Evolutionary conservation across 2,888 invertebrate species (phyloP).

Genomic region (Bombylius discolor): DNA sequence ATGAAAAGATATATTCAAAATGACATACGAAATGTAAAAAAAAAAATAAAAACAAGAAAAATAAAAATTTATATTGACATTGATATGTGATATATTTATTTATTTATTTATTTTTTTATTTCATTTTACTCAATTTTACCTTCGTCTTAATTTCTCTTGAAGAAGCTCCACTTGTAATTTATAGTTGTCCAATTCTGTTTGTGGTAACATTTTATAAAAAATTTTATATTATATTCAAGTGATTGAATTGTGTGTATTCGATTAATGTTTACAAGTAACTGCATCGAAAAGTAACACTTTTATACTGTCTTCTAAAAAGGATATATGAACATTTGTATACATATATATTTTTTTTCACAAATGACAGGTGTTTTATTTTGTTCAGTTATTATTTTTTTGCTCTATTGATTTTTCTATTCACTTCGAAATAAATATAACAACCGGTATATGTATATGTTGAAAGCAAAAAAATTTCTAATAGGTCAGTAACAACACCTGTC

Average conservation of each 20-base stretch:
- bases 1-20: not conserved
- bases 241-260: not conserved
- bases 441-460: too few relatives aligned
- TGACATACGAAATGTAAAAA: not conserved
- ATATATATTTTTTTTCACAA: not conserved
- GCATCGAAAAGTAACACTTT: not conserved
- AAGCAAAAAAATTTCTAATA: too few relatives aligned
- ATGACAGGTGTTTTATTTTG: not conserved
- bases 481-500: too few relatives aligned
- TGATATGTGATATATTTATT: not conserved
- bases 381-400: not conserved
- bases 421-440: too few relatives aligned
- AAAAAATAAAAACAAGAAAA: not conserved
- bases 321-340: too few relatives aligned
- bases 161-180: conserved; percentile 35
- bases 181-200: conserved; percentile 34
- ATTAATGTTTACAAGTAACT: conserved; percentile 1
- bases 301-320: too few relatives aligned
- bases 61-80: not conserved
- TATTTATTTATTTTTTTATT: not conserved
- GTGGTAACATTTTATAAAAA: conserved; percentile 25
- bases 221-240: not conserved
- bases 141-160: conserved; percentile 32
- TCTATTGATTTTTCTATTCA: too few relatives aligned
- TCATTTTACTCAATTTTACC: conserved; percentile 19